Percentiles rank a stretch among this genome's conserved stretches.
phyloP scores from a whole-genome alignment of 2,888 invertebrate species.

The Brenthis ino region DNA sequence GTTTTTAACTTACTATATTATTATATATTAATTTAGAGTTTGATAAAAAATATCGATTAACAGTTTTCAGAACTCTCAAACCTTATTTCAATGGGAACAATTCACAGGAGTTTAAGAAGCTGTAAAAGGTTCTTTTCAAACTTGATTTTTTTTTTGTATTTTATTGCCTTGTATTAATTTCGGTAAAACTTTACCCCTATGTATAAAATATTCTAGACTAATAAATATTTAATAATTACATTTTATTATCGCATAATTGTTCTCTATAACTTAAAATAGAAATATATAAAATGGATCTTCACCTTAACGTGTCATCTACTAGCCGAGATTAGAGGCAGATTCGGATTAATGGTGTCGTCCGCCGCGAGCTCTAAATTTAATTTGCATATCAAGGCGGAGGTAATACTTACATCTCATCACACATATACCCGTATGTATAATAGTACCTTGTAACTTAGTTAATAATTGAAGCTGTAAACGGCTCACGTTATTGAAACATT shows the following conservation, averaged over 20 bases:
- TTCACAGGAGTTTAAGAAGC: too few species aligned
- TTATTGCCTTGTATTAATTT: too few species aligned
- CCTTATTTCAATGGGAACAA: too few species aligned
- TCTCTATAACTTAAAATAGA: background rate
- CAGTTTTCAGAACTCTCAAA: too few species aligned
- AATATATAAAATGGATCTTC: conserved; percentile 12
- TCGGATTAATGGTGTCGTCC: conserved; percentile 47
- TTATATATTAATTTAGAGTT: too few species aligned
- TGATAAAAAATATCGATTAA: too few species aligned
- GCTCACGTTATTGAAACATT: background rate
- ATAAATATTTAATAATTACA: background rate
- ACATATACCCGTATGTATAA: background rate
- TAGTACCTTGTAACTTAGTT: conserved; percentile 16
- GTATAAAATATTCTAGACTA: too few species aligned
- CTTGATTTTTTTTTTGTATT: too few species aligned
- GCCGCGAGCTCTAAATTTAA: conserved; percentile 48
- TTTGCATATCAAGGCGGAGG: conserved; percentile 44
- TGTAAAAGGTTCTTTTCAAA: too few species aligned
- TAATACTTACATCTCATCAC: conserved; percentile 22
- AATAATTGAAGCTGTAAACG: background rate
- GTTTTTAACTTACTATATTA: too few species aligned
- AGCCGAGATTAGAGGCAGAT: conserved; percentile 47
- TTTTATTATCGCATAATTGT: background rate
- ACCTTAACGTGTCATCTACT: conserved; percentile 37
- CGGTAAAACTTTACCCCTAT: too few species aligned